phyloP scores from a whole-genome alignment of 2,888 invertebrate genomes.

The Loripinus fragilis region DNA sequence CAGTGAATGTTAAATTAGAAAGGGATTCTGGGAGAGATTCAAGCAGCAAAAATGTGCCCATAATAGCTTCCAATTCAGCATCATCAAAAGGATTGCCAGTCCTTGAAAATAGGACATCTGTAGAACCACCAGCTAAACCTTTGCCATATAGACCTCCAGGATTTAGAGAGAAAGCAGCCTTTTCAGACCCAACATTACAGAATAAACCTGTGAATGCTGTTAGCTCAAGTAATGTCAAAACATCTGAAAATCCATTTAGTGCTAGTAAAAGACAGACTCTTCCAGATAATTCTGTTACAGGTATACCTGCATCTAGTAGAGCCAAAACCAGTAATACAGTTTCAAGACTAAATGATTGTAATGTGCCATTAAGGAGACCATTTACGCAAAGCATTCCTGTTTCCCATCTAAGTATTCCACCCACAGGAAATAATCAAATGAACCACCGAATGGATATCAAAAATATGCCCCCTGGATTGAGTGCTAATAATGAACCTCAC shows the following conservation, averaged over 20 bases:
- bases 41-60: not conserved
- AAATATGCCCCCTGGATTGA: not conserved
- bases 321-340: not conserved
- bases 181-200: not conserved
- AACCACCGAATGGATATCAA: not conserved
- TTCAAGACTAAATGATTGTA: not conserved
- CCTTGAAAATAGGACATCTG: not conserved
- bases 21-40: not conserved
- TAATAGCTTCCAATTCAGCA: too few species aligned
- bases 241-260: not conserved
- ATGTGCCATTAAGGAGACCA: not conserved
- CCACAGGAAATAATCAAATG: not conserved
- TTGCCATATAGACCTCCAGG: constrained; percentile 6
- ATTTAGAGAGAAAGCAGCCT: not conserved
- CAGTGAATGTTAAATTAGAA: not conserved
- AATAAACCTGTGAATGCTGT: not conserved
- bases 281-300: not conserved
- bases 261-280: not conserved
- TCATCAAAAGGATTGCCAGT: too few species aligned
- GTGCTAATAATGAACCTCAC: not conserved
- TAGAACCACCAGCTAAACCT: not conserved
- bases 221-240: not conserved
- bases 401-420: not conserved
- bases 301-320: not conserved
- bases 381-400: not conserved